Base-by-base conservation (phyloP, 2,888 invertebrate genomes). In the Xestobium rufovillosum region DNA sequence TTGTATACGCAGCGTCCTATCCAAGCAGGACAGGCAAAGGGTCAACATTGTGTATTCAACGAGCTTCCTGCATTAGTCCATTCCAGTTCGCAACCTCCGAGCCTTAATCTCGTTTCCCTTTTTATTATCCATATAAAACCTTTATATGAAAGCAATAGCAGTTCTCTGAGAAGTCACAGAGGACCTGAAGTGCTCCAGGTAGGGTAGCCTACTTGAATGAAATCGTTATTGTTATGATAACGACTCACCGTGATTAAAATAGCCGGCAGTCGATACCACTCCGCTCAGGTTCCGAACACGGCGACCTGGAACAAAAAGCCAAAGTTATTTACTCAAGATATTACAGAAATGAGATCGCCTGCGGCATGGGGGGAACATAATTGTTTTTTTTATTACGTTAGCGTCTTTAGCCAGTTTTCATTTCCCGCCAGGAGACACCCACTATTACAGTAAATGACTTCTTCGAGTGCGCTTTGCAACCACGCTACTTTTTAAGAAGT, bases 171-270 rank as follows among this genome's bases (percentile, higher is more conserved):
- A 19, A 6, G 23, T n/a, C 23, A 19, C 23, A n/a, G n/a, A n/a
- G n/a, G n/a, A n/a, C n/a, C n/a, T n/a, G n/a, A n/a, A n/a, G n/a
- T n/a, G n/a, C n/a, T n/a, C n/a, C n/a, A n/a, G n/a, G n/a, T n/a
- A n/a, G 23, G 23, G 23, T 19, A n/a, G n/a, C 23, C n/a, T 19
- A 19, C 23, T n/a, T 19, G 23, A 8, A 19, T 19, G 23, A 8
- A n/a, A 19, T n/a, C 23, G 51, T 55, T 52, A 53, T 47, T 43
- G 56, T 55, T 57, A 55, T 53, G 50, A 50, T 53, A 53, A 57
- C 50, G 51, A 57, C 66, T 60, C 57, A 67, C 67, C 66, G 50
- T 62, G 64, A 62, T 63, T 67, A 61, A 64, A 64, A 55, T 66
- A 65, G 46, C 60, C 64, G 37, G 63, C 52, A 39, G 61, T 59